Percentiles rank a stretch among this genome's conserved stretches.
phyloP scores from a whole-genome alignment of 2,797 vertebrate species.

The Lithobates pipiens region DNA sequence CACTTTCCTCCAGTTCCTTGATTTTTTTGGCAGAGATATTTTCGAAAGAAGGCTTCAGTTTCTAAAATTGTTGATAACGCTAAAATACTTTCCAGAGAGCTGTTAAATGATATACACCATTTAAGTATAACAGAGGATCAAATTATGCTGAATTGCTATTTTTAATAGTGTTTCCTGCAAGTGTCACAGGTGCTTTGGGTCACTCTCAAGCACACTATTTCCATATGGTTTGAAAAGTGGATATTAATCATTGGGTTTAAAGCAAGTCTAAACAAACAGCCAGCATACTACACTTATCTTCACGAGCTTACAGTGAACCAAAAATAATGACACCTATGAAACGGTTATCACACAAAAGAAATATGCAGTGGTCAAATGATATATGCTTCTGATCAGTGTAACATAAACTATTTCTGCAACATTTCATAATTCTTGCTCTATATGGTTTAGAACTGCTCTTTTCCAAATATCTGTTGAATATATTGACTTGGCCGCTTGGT shows the following conservation, averaged over 20 bases:
- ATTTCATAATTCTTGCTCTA: conserved; percentile 57
- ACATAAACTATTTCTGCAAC: conserved; percentile 27
- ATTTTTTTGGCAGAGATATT: conserved; percentile 58
- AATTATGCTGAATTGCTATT: conserved; percentile 73
- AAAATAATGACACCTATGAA: conserved; percentile 54
- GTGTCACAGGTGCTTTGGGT: conserved; percentile 71
- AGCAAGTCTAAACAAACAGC: conserved; percentile 64
- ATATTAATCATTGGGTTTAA: conserved; percentile 73
- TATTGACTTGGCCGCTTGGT: conserved; percentile 10
- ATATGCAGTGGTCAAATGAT: conserved; percentile 60
- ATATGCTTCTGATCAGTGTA: conserved; percentile 55
- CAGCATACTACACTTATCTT: conserved; percentile 65
- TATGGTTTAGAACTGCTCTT: conserved; percentile 7
- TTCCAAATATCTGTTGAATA: conserved; percentile 32
- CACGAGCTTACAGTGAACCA: conserved; percentile 57
- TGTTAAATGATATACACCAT: conserved; percentile 71
- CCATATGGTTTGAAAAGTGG: conserved; percentile 68
- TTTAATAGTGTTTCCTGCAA: conserved; percentile 68
- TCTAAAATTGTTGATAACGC: conserved; percentile 62
- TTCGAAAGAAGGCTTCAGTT: conserved; percentile 53
- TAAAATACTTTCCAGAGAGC: conserved; percentile 67
- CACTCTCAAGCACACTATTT: conserved; percentile 67
- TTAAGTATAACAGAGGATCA: conserved; percentile 67
- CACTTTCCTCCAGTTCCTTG: conserved; percentile 51
- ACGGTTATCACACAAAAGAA: conserved; percentile 60